Conservation (phyloP, 2,113 vertebrate genomes). For the Hystrix brachyura region DNA sequence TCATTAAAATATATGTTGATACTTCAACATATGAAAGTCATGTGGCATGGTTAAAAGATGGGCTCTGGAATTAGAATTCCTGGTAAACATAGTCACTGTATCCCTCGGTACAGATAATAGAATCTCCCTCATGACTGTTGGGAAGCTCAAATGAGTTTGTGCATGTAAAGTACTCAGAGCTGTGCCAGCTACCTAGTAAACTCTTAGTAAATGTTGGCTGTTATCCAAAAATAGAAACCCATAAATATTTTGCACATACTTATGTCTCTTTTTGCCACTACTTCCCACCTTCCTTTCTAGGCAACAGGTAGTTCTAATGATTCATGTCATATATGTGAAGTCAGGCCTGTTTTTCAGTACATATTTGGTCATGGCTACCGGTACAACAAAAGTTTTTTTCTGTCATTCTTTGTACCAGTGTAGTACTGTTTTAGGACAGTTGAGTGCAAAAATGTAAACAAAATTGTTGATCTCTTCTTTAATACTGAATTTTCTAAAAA, state of each 20-base stretch:
- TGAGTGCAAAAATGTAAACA: conserved; percentile 27
- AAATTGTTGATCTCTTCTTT: conserved; percentile 25
- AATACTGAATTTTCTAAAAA: background rate
- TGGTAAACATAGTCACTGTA: background rate
- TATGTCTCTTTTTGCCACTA: background rate
- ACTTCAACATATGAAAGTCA: background rate
- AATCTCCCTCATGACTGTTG: background rate
- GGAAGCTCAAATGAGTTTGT: background rate
- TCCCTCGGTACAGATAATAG: background rate
- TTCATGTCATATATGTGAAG: background rate
- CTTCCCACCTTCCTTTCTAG: background rate
- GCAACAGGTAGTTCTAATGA: conserved; percentile 50
- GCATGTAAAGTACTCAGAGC: background rate
- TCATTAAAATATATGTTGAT: conserved; percentile 61
- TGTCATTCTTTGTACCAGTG: background rate
- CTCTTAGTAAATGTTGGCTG: conserved; percentile 27
- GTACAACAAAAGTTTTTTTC: background rate
- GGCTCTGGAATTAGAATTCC: conserved; percentile 32
- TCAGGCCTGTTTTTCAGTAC: conserved; percentile 39
- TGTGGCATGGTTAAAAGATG: background rate
- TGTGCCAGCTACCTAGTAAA: background rate
- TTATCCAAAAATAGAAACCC: conserved; percentile 28
- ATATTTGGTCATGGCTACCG: conserved; percentile 2
- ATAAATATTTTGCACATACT: conserved; percentile 9
- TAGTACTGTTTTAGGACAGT: background rate